phyloP scores from a whole-genome alignment of 2,113 vertebrate species.

The Gymnocephalus cernua region DNA sequence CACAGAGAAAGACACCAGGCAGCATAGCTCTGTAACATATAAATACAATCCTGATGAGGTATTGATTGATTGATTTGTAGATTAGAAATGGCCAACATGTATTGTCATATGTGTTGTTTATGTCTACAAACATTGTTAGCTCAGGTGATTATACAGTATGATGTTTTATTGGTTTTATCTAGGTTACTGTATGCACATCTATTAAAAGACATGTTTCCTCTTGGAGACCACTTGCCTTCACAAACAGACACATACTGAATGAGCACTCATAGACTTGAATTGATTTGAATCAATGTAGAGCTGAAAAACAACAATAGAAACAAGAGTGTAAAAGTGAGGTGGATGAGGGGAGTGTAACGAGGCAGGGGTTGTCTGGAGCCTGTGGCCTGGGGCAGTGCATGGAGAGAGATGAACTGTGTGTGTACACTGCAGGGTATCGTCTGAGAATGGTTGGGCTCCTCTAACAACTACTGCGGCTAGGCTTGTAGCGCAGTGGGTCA shows the following conservation, averaged over 20 bases:
- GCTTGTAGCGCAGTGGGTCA: conserved; percentile 66
- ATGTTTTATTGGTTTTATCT: conserved; percentile 10
- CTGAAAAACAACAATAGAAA: conserved; percentile 26
- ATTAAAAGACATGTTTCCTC: neutral
- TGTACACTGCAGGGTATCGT: conserved; percentile 64
- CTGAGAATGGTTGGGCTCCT: conserved; percentile 52
- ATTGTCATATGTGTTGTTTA: neutral
- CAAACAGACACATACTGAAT: conserved; percentile 24
- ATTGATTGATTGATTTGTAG: neutral
- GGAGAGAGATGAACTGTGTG: conserved; percentile 60
- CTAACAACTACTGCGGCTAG: conserved; percentile 61
- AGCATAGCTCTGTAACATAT: neutral
- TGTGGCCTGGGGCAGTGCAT: conserved; percentile 65
- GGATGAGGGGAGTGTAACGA: conserved; percentile 54
- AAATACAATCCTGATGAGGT: neutral
- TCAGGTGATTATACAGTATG: neutral
- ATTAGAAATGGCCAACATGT: neutral
- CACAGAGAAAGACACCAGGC: neutral
- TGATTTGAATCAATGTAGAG: conserved; percentile 20
- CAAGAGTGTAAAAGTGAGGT: conserved; percentile 48
- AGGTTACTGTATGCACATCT: neutral
- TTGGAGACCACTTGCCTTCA: neutral
- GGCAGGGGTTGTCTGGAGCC: conserved; percentile 64
- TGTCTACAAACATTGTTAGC: neutral
- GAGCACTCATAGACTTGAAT: conserved; percentile 3